Evolutionary conservation across 2,797 vertebrate genomes (phyloP), one percentile per base, ranked within the genome.

Genomic region (Tapera naevia): DNA sequence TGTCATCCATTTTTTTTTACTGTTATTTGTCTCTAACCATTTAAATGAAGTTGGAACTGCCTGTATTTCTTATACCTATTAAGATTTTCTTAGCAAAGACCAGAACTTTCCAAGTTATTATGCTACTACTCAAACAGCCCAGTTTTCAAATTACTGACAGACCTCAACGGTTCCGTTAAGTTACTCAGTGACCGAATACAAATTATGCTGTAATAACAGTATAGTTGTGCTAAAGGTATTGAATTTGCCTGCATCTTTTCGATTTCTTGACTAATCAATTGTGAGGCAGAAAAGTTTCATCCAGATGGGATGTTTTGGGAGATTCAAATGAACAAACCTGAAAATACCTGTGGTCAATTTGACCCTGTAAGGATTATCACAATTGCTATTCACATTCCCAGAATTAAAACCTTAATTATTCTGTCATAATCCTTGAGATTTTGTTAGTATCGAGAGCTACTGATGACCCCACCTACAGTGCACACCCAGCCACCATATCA

Each of bases 241-340:
- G n/a, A 84, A 82, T 88, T 91, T 88, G 45, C 41, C 50, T 83
- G 19, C 41, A 48, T 87, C 21, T 86, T 86, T 79, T 86, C 43
- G 12, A 3, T 87, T 88, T 86, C 13, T 35, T 76, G n/a, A 6
- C 23, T 81, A 39, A 58, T 79, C 72, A 78, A 50, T 71, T 74
- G 18, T 66, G 80, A 88, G 35, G 30, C 7, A 35, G 30, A 93
- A 91, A 67, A 41, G 7, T 85, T 89, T 80, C 17, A 21, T 86
- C 81, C 4, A 1, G 13, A 25, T 79, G 14, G 75, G 19, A 60
- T 28, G 30, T 80, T 18, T 67, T 58, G 35, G 50, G 39, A 85
- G 7, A 48, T 69, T 17, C 17, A 45, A 22, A n/a, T 48, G n/a
- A 89, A 33, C 24, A 79, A 58, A 56, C 5, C 30, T 8, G 2